Base-by-base conservation (phyloP, 2,888 invertebrate species). In the Sialis fuliginosa region DNA sequence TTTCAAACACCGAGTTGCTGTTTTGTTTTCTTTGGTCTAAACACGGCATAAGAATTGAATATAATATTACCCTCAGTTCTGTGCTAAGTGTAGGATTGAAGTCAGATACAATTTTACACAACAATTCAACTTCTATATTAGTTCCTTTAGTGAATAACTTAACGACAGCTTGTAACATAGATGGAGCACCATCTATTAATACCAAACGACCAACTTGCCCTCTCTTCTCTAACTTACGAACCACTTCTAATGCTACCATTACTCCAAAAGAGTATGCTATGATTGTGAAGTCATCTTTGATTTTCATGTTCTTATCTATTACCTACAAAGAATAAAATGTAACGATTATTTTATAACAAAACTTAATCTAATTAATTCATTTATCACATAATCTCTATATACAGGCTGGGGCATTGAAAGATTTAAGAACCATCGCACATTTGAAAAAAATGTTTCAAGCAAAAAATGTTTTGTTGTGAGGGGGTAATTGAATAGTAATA, bases 181-280 rank as follows among this genome's bases (percentile, higher is more conserved):
- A 71, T 0, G 84, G 85, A 0, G 82, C 70, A 7, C 92, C 91
- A 60, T 95, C 95, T 43, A 96, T 69, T 9, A 89, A 72, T 55
- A 82, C 68, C 2, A 86, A 55, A 39, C 71, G 68, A 4, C 84
- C 85, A 9, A 58, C 65, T 46, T 69, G 68, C 52, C 82, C 83
- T 56, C 72, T 67, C 6, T 64, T 65, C 62, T 89, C 88, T 35
- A 93, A 66, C 56, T 74, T 70, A 6, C 75, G 66, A 5, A 79
- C 82, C 49, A 93, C 66, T 60, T 91, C 86, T 48, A 92, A 63
- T 0, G 83, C 81, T 13, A 91, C 69, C 22, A 83, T 62, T 0
- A 81, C 70, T 41, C 96, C 96, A 58, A 79, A 93, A 9, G 95
- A 96, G 68, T 96, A 93, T 2, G 86, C 92, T 9, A 84, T 72